Evolutionary conservation across 2,113 vertebrate genomes (phyloP).

Genomic region (Holacanthus passer): DNA sequence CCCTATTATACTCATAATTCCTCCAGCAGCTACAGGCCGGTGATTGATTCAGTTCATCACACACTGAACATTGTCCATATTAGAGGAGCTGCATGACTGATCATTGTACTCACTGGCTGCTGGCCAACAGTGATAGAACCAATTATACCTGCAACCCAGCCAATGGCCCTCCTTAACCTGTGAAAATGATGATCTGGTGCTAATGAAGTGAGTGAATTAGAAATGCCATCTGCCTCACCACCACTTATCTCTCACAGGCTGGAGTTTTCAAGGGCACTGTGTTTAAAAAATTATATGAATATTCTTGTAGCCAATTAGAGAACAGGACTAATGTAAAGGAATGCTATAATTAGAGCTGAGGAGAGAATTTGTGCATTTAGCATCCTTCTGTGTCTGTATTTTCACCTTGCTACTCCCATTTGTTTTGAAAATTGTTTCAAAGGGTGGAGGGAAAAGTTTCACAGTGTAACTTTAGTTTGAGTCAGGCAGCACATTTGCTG

Average conservation of each 20-base stretch:
- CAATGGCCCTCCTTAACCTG: slow-evolving; percentile 76
- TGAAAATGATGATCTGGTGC: slow-evolving; percentile 75
- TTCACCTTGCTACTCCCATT: slow-evolving; percentile 24
- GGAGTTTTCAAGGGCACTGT: slow-evolving; percentile 61
- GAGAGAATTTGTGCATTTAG: slow-evolving; percentile 25
- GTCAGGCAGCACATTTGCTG: not conserved
- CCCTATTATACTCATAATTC: slow-evolving; percentile 62
- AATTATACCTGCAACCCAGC: slow-evolving; percentile 75
- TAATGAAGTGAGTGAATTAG: slow-evolving; percentile 78
- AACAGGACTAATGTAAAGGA: not conserved
- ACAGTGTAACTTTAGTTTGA: not conserved
- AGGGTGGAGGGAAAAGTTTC: slow-evolving; percentile 2
- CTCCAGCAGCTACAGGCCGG: slow-evolving; percentile 41
- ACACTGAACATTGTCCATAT: slow-evolving; percentile 68
- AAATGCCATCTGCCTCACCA: slow-evolving; percentile 71
- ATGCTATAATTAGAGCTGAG: slow-evolving; percentile 40
- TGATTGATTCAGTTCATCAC: slow-evolving; percentile 74
- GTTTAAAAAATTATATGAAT: slow-evolving; percentile 14
- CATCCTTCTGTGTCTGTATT: slow-evolving; percentile 4
- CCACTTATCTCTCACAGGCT: slow-evolving; percentile 43
- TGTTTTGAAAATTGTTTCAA: slow-evolving; percentile 1
- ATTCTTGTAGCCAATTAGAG: slow-evolving; percentile 31
- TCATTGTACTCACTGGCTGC: slow-evolving; percentile 67
- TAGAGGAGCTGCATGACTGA: slow-evolving; percentile 70
- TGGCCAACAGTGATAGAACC: slow-evolving; percentile 67